Evolutionary conservation across 2,113 vertebrate genomes (phyloP).

Genomic region (Aspiorhynchus laticeps): DNA sequence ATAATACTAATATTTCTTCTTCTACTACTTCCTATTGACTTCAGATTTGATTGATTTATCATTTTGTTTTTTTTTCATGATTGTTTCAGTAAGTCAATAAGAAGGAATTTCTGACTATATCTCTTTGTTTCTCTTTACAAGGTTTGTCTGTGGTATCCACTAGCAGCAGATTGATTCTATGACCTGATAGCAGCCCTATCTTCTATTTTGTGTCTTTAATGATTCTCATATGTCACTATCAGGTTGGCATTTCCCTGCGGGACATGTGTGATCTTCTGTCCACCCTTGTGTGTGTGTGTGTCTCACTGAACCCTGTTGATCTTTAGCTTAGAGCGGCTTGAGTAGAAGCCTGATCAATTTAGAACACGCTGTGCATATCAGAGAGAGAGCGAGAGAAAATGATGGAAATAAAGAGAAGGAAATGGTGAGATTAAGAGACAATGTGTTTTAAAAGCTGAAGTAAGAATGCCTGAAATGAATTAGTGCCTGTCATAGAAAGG

Average conservation of each 20-base stretch:
- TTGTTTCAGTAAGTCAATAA: too few relatives aligned
- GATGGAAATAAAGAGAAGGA: not conserved
- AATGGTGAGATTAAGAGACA: not conserved
- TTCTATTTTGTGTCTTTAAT: conserved; percentile 32
- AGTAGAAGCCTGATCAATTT: conserved; percentile 37
- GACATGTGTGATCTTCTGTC: conserved; percentile 34
- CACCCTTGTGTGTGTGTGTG: conserved; percentile 28
- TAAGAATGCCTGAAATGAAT: conserved; percentile 34
- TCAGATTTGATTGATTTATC: too few relatives aligned
- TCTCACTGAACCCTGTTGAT: conserved; percentile 35
- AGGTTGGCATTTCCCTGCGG: conserved; percentile 19
- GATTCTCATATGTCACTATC: conserved; percentile 17
- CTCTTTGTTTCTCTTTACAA: not conserved
- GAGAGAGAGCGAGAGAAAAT: not conserved
- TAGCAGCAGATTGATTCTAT: conserved; percentile 6
- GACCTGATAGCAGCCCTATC: not conserved
- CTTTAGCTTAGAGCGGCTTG: conserved; percentile 16
- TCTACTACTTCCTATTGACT: too few relatives aligned
- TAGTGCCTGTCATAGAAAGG: conserved; percentile 22
- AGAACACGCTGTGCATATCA: conserved; percentile 23
- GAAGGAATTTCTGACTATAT: not conserved
- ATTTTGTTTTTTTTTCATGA: not conserved
- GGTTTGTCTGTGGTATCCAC: not conserved
- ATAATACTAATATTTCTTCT: too few relatives aligned
- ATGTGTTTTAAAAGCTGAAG: conserved; percentile 15